Conservation (phyloP, 2,888 invertebrate genomes). For the Dione vanillae region DNA sequence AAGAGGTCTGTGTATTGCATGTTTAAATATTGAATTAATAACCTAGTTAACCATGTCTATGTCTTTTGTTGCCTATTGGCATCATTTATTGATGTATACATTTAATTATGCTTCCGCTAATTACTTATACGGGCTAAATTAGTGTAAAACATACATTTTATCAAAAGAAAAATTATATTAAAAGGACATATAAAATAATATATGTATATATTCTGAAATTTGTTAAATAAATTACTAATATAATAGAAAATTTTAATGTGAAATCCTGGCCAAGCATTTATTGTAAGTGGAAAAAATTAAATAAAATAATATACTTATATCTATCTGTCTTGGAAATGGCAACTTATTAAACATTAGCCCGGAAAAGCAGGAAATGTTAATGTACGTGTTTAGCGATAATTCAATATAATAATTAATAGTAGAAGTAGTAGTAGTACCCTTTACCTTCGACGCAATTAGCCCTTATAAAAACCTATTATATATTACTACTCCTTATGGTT, state of each 20-base stretch:
- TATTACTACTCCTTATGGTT: background rate
- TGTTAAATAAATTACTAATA: background rate
- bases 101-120: background rate
- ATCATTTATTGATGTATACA: background rate
- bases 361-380: background rate
- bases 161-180: background rate
- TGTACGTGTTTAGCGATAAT: background rate
- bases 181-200: no score
- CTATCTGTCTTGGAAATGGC: background rate
- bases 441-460: background rate
- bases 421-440: background rate
- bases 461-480: no score
- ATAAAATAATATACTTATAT: background rate
- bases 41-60: background rate
- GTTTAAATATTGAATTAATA: slow-evolving; percentile 3
- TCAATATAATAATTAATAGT: background rate
- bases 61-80: background rate
- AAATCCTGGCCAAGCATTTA: background rate
- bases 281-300: background rate
- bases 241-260: background rate
- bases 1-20: slow-evolving; percentile 14
- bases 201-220: background rate
- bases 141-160: background rate
- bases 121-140: background rate
- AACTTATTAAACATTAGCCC: background rate